Evolutionary conservation across 2,113 vertebrate genomes (phyloP).

Genomic region (Serilophus lunatus): DNA sequence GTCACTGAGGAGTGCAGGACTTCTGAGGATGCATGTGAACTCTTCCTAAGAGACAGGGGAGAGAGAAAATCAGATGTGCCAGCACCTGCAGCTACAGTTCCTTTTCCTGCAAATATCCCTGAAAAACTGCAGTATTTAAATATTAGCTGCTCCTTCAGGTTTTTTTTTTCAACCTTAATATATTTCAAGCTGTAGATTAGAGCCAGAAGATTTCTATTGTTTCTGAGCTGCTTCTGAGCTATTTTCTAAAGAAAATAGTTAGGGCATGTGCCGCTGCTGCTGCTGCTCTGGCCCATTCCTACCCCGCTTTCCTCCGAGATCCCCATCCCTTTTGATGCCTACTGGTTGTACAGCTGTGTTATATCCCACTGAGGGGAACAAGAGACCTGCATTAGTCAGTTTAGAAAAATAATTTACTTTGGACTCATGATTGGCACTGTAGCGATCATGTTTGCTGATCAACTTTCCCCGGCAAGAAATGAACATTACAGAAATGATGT

Average conservation of each 20-base stretch:
- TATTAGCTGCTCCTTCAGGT: neutral
- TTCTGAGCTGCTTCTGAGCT: neutral
- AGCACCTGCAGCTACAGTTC: neutral
- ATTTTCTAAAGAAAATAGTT: neutral
- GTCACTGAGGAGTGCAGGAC: neutral
- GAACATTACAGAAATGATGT: neutral
- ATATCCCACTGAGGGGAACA: neutral
- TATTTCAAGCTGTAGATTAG: neutral
- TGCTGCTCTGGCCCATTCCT: neutral
- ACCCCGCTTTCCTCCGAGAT: neutral
- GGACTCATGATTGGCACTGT: neutral
- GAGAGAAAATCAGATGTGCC: neutral
- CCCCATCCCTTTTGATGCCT: neutral
- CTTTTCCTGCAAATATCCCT: neutral
- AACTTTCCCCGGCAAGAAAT: neutral
- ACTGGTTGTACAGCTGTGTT: neutral
- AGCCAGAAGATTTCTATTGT: neutral
- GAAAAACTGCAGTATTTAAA: neutral
- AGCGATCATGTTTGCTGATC: neutral
- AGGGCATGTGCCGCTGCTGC: neutral
- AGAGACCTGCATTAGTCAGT: neutral
- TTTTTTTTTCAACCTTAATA: neutral
- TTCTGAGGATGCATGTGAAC: neutral
- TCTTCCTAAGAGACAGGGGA: neutral
- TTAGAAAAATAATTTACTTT: neutral